Percentiles rank a stretch among this genome's conserved stretches.
These are phyloP conservation scores for Bradysia coprophila DNA, from an alignment of 1,140 invertebrate species.

Conservation along the genomic window DNA sequence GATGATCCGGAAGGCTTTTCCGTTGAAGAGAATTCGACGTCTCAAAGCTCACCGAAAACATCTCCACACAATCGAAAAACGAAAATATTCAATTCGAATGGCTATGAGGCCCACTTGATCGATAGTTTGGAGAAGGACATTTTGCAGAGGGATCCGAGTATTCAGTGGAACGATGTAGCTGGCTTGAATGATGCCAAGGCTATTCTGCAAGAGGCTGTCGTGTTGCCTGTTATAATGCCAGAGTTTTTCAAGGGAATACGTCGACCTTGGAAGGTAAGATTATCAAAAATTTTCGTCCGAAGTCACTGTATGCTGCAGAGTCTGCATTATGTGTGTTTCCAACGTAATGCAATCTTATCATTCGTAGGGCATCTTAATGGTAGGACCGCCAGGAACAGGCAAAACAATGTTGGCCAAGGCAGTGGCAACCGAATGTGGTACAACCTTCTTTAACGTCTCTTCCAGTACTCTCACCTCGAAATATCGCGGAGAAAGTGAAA, in stretches of 20 bases:
- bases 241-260: slow-evolving; percentile 93
- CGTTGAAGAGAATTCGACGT: slow-evolving; percentile 19
- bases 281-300: no score
- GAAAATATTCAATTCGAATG: slow-evolving; percentile 48
- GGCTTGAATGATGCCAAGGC: slow-evolving; percentile 90
- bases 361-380: slow-evolving; percentile 9
- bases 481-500: slow-evolving; percentile 96
- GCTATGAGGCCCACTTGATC: slow-evolving; percentile 61
- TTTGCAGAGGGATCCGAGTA: slow-evolving; percentile 88
- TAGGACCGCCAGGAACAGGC: slow-evolving; percentile 66
- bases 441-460: slow-evolving; percentile 98
- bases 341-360: slow-evolving; percentile 18
- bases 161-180: slow-evolving; percentile 93
- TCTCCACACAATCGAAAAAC: slow-evolving; percentile 26
- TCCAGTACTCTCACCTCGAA: slow-evolving; percentile 95
- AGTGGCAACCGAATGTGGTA: slow-evolving; percentile 95
- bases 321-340: slow-evolving; percentile 38
- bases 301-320: neutral
- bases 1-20: slow-evolving; percentile 21
- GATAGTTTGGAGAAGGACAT: slow-evolving; percentile 85
- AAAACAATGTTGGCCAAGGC: slow-evolving; percentile 98
- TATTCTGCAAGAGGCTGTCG: slow-evolving; percentile 91
- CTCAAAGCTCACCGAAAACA: slow-evolving; percentile 11
- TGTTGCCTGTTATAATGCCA: slow-evolving; percentile 92
- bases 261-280: slow-evolving; percentile 74